A percentile compares a stretch with the other conserved stretches of the same genome.
phyloP scores from a whole-genome alignment of 1,140 invertebrate species.

The Gonatopus flavifemur region DNA sequence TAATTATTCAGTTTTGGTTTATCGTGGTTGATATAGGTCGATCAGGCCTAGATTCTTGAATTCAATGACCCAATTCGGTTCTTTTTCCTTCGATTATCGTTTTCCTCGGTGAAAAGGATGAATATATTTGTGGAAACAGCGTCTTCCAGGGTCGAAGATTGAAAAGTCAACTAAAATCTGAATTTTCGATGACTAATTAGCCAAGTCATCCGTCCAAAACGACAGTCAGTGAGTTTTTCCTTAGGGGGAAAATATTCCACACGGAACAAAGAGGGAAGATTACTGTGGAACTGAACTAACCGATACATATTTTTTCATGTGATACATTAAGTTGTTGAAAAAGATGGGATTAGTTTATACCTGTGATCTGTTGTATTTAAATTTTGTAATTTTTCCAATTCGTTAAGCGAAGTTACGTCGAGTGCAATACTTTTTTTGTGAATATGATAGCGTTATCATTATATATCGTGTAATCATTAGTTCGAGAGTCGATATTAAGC shows the following conservation, averaged over 20 bases:
- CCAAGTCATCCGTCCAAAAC: slow-evolving; percentile 40
- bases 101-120: too few relatives aligned
- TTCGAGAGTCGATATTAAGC: too few relatives aligned
- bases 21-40: slow-evolving; percentile 26
- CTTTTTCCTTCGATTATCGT: too few relatives aligned
- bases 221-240: slow-evolving; percentile 29
- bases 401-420: neutral
- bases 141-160: too few relatives aligned
- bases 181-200: slow-evolving; percentile 30
- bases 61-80: too few relatives aligned
- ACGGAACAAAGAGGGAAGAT: neutral
- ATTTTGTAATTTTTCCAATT: too few relatives aligned
- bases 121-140: too few relatives aligned
- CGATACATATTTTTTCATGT: slow-evolving; percentile 51
- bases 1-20: slow-evolving; percentile 31
- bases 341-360: slow-evolving; percentile 46
- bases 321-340: slow-evolving; percentile 51
- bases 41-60: slow-evolving; percentile 18
- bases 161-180: too few relatives aligned
- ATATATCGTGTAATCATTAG: neutral
- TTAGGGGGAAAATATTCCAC: slow-evolving; percentile 26
- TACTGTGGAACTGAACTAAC: slow-evolving; percentile 30
- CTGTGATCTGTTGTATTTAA: slow-evolving; percentile 49
- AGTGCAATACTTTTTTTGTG: neutral
- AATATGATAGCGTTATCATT: neutral